Percentiles rank a stretch among this genome's conserved stretches.
These are phyloP conservation scores for Masnerella sp. DNA, from an alignment of 2,888 invertebrate genomes.

Conservation along the genomic window DNA sequence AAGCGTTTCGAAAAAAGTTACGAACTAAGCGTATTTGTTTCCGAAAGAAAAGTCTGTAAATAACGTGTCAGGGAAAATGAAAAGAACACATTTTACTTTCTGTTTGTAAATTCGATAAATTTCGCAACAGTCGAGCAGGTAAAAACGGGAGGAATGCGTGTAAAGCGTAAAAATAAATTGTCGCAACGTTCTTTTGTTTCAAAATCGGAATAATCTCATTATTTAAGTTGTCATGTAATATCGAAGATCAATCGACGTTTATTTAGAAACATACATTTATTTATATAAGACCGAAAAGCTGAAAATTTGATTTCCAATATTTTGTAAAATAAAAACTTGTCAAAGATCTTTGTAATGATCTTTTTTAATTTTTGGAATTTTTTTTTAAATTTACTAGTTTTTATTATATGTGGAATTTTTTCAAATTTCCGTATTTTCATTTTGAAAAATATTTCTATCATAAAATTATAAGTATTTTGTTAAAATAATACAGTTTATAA, in stretches of 20 bases:
- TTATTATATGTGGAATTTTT: too few relatives aligned
- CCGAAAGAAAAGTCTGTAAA: slow-evolving; percentile 24
- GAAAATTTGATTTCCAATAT: not conserved
- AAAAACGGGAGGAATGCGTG: slow-evolving; percentile 17
- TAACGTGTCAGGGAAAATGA: slow-evolving; percentile 19
- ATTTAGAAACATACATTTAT: not conserved
- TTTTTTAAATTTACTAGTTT: too few relatives aligned
- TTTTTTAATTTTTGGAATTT: too few relatives aligned
- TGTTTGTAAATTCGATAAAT: slow-evolving; percentile 34
- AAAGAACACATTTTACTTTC: slow-evolving; percentile 29
- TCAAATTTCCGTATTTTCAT: too few relatives aligned
- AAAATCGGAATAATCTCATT: slow-evolving; percentile 15
- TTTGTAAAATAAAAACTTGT: too few relatives aligned
- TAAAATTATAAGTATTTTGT: too few relatives aligned
- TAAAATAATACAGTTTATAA: too few relatives aligned
- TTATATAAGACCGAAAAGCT: not conserved
- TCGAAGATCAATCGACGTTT: slow-evolving; percentile 6
- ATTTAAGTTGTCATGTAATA: not conserved
- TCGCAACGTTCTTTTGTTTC: slow-evolving; percentile 13
- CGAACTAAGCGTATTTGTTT: not conserved
- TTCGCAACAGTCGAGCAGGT: slow-evolving; percentile 6
- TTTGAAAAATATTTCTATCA: too few relatives aligned
- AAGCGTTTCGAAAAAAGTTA: not conserved
- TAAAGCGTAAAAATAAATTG: slow-evolving; percentile 28
- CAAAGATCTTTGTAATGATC: too few relatives aligned